A percentile compares a stretch with the other conserved stretches of the same genome.
phyloP scores from a whole-genome alignment of 2,797 vertebrate genomes.

The Gallinago solitaria region DNA sequence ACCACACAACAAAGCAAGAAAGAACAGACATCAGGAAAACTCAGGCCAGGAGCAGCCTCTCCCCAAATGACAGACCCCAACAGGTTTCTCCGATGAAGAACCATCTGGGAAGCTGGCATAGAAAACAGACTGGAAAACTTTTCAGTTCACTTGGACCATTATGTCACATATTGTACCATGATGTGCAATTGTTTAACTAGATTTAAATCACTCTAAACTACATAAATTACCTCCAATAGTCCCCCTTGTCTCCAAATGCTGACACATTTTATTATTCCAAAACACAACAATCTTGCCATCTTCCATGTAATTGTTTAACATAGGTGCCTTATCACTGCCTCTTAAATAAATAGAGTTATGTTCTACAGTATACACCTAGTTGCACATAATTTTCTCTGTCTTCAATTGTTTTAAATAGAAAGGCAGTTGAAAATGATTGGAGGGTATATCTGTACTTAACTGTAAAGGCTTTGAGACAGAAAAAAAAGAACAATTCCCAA shows the following conservation, averaged over 20 bases:
- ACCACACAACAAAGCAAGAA: not conserved
- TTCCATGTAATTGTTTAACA: constrained; percentile 6
- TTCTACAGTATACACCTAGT: not conserved
- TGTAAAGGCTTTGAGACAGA: not conserved
- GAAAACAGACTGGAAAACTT: not conserved
- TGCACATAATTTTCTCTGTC: not conserved
- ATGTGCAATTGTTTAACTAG: constrained; percentile 6
- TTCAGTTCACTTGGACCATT: not conserved
- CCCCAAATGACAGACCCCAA: not conserved
- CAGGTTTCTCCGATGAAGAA: not conserved
- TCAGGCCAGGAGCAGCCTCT: not conserved
- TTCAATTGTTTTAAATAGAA: not conserved
- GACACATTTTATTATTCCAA: not conserved
- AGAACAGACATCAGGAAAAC: not conserved
- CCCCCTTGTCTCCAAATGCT: not conserved
- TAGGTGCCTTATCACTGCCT: not conserved
- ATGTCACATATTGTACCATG: not conserved
- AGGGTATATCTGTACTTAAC: not conserved
- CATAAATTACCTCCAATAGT: constrained; percentile 1
- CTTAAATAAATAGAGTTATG: not conserved
- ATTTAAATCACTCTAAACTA: constrained; percentile 49
- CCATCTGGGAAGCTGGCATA: not conserved
- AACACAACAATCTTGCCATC: constrained; percentile 8
- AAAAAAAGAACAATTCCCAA: not conserved
- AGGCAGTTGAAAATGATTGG: not conserved